Conservation (phyloP, 1,140 invertebrate species). For the Cydia fagiglandana region DNA sequence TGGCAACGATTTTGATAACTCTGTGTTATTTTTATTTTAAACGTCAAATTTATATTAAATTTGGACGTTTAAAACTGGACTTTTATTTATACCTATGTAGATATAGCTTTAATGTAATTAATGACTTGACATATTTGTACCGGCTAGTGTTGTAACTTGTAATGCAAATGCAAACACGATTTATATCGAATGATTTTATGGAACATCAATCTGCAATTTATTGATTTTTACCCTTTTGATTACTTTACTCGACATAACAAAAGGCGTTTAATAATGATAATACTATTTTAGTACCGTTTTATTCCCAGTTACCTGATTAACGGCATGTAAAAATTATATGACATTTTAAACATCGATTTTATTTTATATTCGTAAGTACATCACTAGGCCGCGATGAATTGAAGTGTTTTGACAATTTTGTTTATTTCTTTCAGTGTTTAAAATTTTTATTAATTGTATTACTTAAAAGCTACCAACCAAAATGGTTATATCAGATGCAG, state of each 20-base stretch:
- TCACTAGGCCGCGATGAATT: conserved; percentile 17
- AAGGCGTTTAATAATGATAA: too few species aligned
- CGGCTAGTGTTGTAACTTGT: not conserved
- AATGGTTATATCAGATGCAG: conserved; percentile 50
- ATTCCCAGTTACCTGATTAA: too few species aligned
- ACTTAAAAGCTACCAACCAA: conserved; percentile 32
- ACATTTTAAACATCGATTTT: not conserved
- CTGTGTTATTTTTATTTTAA: too few species aligned
- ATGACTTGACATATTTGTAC: conserved; percentile 22
- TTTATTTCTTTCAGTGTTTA: not conserved
- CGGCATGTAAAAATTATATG: not conserved
- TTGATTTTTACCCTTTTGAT: too few species aligned
- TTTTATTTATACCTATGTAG: not conserved
- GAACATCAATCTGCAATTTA: too few species aligned
- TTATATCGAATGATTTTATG: not conserved
- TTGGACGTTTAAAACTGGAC: not conserved
- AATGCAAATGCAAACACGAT: not conserved
- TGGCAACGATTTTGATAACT: too few species aligned
- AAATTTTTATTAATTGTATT: not conserved
- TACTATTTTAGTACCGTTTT: too few species aligned
- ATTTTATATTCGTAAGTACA: not conserved
- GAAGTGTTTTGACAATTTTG: conserved; percentile 13
- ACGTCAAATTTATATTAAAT: too few species aligned
- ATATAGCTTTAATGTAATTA: not conserved
- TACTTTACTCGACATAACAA: too few species aligned